Evolutionary conservation across 2,888 invertebrate genomes (phyloP), one percentile per base, ranked within the genome.

Genomic region (Villa cingulata): DNA sequence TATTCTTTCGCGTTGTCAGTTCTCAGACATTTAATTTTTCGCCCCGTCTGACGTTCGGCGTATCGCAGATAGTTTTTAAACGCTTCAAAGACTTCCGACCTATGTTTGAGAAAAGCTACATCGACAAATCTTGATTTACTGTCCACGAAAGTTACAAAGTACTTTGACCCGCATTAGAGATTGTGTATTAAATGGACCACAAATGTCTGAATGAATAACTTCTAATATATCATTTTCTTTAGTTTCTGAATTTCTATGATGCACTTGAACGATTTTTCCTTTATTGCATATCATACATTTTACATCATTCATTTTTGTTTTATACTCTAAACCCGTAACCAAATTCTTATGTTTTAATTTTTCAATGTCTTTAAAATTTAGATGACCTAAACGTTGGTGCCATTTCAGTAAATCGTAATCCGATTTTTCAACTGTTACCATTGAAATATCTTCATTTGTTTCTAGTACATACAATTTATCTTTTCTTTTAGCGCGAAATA

Each of bases 1-100:
- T 58, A 57, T 51, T 61, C 59, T 18, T 46, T 44, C 29, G 55
- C 58, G 45, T 55, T 55, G 48, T 61, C 58, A 12, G 52, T 54
- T 34, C 59, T 46, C 5, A 60, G 37, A 5, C 45, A 43, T 48
- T 55, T 53, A 1, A 57, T 52, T 42, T 56, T 55, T 14, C 38
- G 23, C 19, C 48, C 48, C 20, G 50, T 54, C 42, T 57, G 43
- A 15, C 51, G 41, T 50, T 56, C 53, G n/a, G 51, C 48, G 43
- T 37, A 44, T 39, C 51, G 45, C 34, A 54, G 47, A 50, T 53
- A 59, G 27, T 54, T 40, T 37, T 54, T 55, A 20, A 55, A 46
- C 17, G 34, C 45, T 39, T 47, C 18, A 17, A 49, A 48, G 15
- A 53, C 51, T 38, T 53, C 56, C 37, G 41, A 45, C 48, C 53